Evolutionary conservation across 2,888 invertebrate species (phyloP), one percentile per base, ranked within the genome.

Genomic region (Dysmachus trigonus): DNA sequence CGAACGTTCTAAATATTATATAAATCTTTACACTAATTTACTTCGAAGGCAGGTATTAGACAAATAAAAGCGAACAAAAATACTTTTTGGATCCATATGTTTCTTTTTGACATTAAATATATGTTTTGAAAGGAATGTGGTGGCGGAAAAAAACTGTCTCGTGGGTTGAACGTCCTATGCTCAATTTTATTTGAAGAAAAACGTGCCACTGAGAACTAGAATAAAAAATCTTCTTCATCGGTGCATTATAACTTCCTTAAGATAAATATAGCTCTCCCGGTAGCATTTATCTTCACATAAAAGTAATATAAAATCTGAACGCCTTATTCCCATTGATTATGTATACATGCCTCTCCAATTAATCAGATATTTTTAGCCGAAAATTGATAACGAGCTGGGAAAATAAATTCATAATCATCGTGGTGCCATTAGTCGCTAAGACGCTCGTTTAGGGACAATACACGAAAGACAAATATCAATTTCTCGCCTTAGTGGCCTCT

Each of bases 381-480:
- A 18, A 62, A 62, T 27, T 22, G 10, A 62, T 18, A 62, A 62
- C 8, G 62, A 62, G 18, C 27, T 62, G 0, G 27, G 27, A 62
- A 22, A 62, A 62, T 62, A 62, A 62, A 62, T 62, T 62, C 62
- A 62, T 62, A 27, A 62, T 62, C 27, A 62, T 62, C 22, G 18
- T 27, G 27, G 22, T 10, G 10, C 62, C 62, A 62, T 62, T 62
- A 62, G 62, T 18, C 38, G 38, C 22, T 76, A 76, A 31, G 31
- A 22, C 8, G 35, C 6, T 22, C 18, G 22, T 38, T 38, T 35
- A 38, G 5, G 8, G 76, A 76, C 38, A 41, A 76, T 35, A 38
- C 18, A n/a, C 35, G 18, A 76, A 76, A 76, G 76, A 76, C 38
- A 76, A 76, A 33, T 38, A 76, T 38, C 33, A 76, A 38, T 76